phyloP scores from a whole-genome alignment of 2,797 vertebrate genomes.

The Aselliscus stoliczkanus region DNA sequence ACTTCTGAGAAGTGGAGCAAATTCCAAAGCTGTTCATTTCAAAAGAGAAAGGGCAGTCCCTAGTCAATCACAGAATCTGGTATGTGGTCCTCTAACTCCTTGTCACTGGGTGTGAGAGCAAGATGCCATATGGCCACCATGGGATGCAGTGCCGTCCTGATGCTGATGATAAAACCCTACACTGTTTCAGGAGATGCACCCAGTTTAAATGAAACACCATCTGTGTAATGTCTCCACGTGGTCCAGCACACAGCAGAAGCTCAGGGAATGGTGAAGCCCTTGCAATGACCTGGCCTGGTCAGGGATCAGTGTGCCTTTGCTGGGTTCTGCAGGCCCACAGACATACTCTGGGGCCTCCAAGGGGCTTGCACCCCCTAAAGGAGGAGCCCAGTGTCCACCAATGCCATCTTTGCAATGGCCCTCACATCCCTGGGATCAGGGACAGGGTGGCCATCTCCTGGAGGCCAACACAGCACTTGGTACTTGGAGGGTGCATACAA shows the following conservation, averaged over 20 bases:
- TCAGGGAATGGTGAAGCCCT: not conserved
- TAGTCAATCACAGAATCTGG: not conserved
- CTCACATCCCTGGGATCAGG: not conserved
- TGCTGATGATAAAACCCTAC: not conserved
- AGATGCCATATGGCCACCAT: fast-evolving
- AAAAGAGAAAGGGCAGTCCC: not conserved
- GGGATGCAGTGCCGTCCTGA: not conserved
- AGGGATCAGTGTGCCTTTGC: not conserved
- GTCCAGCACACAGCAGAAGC: not conserved
- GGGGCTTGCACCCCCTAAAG: not conserved
- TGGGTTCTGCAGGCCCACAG: not conserved
- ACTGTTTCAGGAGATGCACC: not conserved
- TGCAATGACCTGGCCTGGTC: not conserved
- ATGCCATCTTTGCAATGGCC: too few species aligned
- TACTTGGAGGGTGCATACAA: not conserved
- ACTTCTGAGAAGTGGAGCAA: not conserved
- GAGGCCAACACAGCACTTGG: not conserved
- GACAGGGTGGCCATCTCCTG: not conserved
- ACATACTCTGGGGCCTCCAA: not conserved
- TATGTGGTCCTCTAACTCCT: fast-evolving
- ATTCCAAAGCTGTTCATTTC: not conserved
- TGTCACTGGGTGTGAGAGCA: not conserved
- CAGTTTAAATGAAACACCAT: not conserved
- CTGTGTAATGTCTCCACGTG: too few species aligned
- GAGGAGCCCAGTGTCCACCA: not conserved